Percentiles rank a stretch among this genome's conserved stretches.
Evolutionary conservation across 2,888 invertebrate species (phyloP).

Genomic region (Rhabditoides inermis): DNA sequence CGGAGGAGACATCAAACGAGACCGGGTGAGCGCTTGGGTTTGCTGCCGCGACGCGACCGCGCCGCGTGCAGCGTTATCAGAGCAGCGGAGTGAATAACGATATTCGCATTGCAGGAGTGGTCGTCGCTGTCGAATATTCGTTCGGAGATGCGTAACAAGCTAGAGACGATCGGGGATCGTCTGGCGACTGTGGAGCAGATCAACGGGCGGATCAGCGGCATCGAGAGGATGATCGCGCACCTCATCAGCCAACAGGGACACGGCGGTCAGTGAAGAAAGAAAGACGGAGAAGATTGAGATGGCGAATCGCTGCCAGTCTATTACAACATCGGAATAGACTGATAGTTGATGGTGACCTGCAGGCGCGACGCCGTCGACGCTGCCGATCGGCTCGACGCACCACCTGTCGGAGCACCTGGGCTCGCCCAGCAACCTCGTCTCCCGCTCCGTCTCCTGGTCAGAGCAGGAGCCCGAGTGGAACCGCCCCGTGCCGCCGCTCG

Average conservation of each 20-base stretch:
- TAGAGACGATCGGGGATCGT: conserved; percentile 31
- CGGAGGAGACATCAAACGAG: no score
- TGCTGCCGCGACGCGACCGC: no score
- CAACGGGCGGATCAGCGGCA: conserved; percentile 14
- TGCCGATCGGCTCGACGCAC: conserved; percentile 25
- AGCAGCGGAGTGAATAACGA: no score
- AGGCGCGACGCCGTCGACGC: conserved; percentile 31
- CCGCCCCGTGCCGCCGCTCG: conserved; percentile 10
- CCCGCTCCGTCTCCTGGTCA: conserved; percentile 25
- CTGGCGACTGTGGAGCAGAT: conserved; percentile 30
- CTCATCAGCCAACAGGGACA: no score
- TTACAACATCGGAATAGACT: no score
- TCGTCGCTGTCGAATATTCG: conserved; percentile 30
- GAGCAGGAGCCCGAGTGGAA: conserved; percentile 16
- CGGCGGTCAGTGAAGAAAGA: no score
- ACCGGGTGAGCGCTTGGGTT: no score
- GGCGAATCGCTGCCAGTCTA: no score
- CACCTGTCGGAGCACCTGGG: conserved; percentile 19
- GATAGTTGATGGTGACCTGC: no score
- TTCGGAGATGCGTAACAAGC: conserved; percentile 34
- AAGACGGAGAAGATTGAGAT: no score
- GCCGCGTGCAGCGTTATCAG: no score
- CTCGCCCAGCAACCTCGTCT: conserved; percentile 16
- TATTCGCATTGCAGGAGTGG: conserved; percentile 22
- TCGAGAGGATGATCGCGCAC: no score